Conservation (phyloP, 2,797 vertebrate species). For the Acanthurus lineatus region DNA sequence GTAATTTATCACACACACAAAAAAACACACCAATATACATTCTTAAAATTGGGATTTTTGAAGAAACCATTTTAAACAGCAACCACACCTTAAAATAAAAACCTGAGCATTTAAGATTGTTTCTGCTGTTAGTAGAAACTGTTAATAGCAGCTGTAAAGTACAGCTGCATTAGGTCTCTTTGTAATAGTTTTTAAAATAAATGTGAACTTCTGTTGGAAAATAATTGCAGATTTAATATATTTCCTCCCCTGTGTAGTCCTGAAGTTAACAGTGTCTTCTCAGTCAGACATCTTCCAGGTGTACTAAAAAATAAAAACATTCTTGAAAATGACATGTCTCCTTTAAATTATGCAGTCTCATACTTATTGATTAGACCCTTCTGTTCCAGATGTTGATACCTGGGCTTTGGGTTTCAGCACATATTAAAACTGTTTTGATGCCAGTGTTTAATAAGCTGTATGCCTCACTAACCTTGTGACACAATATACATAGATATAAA, state of each 20-base stretch:
- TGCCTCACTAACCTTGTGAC: too few species aligned
- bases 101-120: constrained; percentile 33
- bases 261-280: constrained; percentile 50
- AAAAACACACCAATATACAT: not conserved
- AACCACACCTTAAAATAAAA: constrained; percentile 13
- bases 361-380: not conserved
- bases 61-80: constrained; percentile 14
- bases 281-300: constrained; percentile 60
- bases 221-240: constrained; percentile 31
- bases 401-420: not conserved
- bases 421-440: too few species aligned
- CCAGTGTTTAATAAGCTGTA: too few species aligned
- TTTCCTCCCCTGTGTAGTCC: constrained; percentile 43
- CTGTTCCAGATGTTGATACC: too few species aligned
- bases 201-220: constrained; percentile 42
- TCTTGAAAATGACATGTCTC: constrained; percentile 26
- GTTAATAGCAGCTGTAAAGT: constrained; percentile 24
- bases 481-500: too few species aligned
- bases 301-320: constrained; percentile 67
- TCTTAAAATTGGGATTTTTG: constrained; percentile 6
- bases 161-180: constrained; percentile 33
- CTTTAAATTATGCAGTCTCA: not conserved
- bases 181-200: constrained; percentile 60
- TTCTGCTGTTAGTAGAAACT: constrained; percentile 56
- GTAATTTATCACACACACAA: constrained; percentile 10